Evolutionary conservation across 2,888 invertebrate genomes (phyloP), one percentile per base, ranked within the genome.

Genomic region (Hoplodrina blanda): DNA sequence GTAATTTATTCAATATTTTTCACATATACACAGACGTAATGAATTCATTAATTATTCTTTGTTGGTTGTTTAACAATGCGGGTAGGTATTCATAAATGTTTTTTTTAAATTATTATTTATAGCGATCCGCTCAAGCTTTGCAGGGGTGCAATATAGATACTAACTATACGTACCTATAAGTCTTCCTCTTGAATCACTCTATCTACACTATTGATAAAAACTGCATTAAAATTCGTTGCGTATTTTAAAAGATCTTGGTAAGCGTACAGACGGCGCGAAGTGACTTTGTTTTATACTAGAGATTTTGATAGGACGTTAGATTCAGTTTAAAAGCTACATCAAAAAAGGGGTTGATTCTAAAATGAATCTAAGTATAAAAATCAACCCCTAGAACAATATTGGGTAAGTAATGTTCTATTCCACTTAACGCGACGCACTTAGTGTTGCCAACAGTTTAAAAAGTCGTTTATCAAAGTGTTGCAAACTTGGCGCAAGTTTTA

Each of bases 401-500:
- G 60, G 65, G 68, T 78, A 79, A 80, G 78, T 73, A 81, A 71
- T 69, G 78, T 72, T 79, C 76, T 84, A 76, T 81, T 61, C 84
- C 86, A 88, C 85, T 89, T 87, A 87, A 73, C 83, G 73, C 77
- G 77, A 83, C 81, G 71, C 85, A 86, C 86, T 84, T 73, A 83
- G 83, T 85, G 93, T 88, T 93, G 91, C 92, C 93, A 94, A 93
- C 93, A 93, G 89, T 94, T 94, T 93, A 94, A 94, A 93, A 91
- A 86, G 89, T 89, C 92, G 90, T 95, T 92, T 92, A 92, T 95
- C 93, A 94, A 86, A 78, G 80, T 83, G 81, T 80, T 82, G 71
- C 59, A 83, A 87, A 89, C 87, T 91, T 91, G 91, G 89, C 91
- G 85, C 85, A 77, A 89, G 85, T 91, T 91, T 90, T 89, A 87